phyloP scores from a whole-genome alignment of 1,140 invertebrate genomes.

The Neodiprion lecontei region DNA sequence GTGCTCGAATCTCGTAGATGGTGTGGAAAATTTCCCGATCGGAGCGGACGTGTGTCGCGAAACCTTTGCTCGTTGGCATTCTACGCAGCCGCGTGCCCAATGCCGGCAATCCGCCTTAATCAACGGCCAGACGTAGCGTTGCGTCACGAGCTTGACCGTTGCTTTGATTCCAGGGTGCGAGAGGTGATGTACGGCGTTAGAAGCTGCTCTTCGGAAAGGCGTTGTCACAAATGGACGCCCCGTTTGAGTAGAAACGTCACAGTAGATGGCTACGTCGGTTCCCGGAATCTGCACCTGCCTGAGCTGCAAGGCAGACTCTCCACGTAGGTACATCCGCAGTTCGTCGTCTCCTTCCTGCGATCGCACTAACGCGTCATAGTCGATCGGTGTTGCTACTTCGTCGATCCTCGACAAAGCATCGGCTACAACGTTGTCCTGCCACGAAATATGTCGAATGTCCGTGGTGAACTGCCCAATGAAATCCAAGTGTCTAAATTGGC shows the following conservation, averaged over 20 bases:
- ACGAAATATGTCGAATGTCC: conserved; percentile 44
- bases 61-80: too few relatives aligned
- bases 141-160: conserved; percentile 23
- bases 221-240: conserved; percentile 25
- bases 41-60: too few relatives aligned
- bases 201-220: conserved; percentile 36
- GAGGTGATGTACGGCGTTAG: conserved; percentile 42
- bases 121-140: conserved; percentile 34
- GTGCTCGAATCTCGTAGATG: too few relatives aligned
- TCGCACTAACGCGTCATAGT: conserved; percentile 11
- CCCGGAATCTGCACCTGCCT: conserved; percentile 19
- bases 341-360: conserved; percentile 11
- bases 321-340: not conserved
- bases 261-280: not conserved
- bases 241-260: conserved; percentile 21
- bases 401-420: conserved; percentile 43
- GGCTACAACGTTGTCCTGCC: conserved; percentile 44
- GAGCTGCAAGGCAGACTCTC: not conserved
- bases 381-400: conserved; percentile 15
- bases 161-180: conserved; percentile 31
- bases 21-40: too few relatives aligned
- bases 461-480: conserved; percentile 41
- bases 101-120: conserved; percentile 28
- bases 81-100: conserved; percentile 16
- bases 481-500: conserved; percentile 23